Evolutionary conservation across 2,888 invertebrate genomes (phyloP).

Genomic region (Pocota personata): DNA sequence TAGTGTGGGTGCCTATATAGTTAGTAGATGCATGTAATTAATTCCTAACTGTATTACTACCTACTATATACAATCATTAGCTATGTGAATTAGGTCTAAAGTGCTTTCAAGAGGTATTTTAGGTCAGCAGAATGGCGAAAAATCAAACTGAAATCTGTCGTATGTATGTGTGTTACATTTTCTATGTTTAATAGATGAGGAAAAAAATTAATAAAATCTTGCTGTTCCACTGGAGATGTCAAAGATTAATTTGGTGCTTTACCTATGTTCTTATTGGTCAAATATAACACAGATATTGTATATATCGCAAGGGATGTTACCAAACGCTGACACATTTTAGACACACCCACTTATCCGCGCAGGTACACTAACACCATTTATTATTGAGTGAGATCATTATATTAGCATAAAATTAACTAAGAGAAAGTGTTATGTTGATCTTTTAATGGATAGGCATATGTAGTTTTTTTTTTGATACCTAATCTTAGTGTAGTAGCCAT

Average conservation of each 20-base stretch:
- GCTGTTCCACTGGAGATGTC: not conserved
- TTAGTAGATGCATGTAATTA: slow-evolving; percentile 67
- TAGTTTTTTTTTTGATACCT: not conserved
- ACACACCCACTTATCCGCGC: slow-evolving; percentile 69
- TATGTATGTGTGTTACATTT: slow-evolving; percentile 31
- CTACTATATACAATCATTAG: slow-evolving; percentile 58
- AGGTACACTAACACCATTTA: slow-evolving; percentile 23
- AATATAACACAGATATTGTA: slow-evolving; percentile 14
- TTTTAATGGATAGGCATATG: not conserved
- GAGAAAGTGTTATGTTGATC: slow-evolving; percentile 42
- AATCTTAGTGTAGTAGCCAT: not conserved
- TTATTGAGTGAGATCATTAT: slow-evolving; percentile 43
- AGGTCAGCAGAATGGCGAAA: slow-evolving; percentile 67
- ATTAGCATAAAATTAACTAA: slow-evolving; percentile 33
- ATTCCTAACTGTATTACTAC: slow-evolving; percentile 68
- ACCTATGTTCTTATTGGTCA: slow-evolving; percentile 58
- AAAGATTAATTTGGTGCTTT: slow-evolving; percentile 28
- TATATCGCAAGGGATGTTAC: slow-evolving; percentile 49
- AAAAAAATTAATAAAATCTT: not conserved
- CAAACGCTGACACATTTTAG: slow-evolving; percentile 45
- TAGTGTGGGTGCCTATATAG: slow-evolving; percentile 10
- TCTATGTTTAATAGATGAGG: not conserved
- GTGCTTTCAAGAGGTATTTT: slow-evolving; percentile 65
- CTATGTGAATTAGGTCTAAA: slow-evolving; percentile 72
- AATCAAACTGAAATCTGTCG: slow-evolving; percentile 25